Percentiles rank a stretch among this genome's conserved stretches.
Conservation (phyloP, 2,797 vertebrate species). For the Rhabdomys pumilio region DNA sequence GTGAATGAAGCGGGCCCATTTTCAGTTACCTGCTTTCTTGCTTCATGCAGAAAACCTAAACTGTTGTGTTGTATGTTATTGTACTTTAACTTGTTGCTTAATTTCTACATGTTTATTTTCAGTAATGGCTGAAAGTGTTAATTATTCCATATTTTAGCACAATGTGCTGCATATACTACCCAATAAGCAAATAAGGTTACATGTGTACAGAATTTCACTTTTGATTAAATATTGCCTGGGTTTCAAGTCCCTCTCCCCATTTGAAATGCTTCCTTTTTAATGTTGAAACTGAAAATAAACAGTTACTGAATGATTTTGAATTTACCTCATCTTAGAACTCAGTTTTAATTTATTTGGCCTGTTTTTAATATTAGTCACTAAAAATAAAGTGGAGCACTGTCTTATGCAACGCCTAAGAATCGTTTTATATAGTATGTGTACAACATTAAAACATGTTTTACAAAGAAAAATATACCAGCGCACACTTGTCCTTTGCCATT, state of each 20-base stretch:
- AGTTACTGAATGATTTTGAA: slow-evolving; percentile 90
- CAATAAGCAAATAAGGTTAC: slow-evolving; percentile 91
- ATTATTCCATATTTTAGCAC: slow-evolving; percentile 94
- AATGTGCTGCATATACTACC: slow-evolving; percentile 94
- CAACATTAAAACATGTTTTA: slow-evolving; percentile 92
- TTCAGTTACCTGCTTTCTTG: slow-evolving; percentile 92
- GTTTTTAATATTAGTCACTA: slow-evolving; percentile 94
- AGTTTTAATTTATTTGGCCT: slow-evolving; percentile 95
- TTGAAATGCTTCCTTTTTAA: slow-evolving; percentile 90
- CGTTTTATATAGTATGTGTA: slow-evolving; percentile 98
- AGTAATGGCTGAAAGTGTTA: slow-evolving; percentile 95
- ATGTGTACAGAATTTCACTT: slow-evolving; percentile 92
- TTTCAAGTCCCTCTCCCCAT: slow-evolving; percentile 89
- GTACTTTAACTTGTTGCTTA: slow-evolving; percentile 94
- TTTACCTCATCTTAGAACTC: slow-evolving; percentile 95
- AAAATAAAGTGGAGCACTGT: slow-evolving; percentile 91
- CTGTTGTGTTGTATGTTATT: slow-evolving; percentile 93
- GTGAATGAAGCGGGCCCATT: slow-evolving; percentile 91
- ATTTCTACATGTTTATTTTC: slow-evolving; percentile 94
- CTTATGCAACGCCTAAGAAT: slow-evolving; percentile 93
- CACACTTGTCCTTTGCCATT: slow-evolving; percentile 91
- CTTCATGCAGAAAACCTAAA: slow-evolving; percentile 90
- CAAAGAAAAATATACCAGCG: slow-evolving; percentile 83
- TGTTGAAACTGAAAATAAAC: slow-evolving; percentile 91
- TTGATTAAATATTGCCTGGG: slow-evolving; percentile 92